Evolutionary conservation across 2,113 vertebrate species (phyloP), one percentile per base, ranked within the genome.

Genomic region (Astatotilapia flaviijosephi): DNA sequence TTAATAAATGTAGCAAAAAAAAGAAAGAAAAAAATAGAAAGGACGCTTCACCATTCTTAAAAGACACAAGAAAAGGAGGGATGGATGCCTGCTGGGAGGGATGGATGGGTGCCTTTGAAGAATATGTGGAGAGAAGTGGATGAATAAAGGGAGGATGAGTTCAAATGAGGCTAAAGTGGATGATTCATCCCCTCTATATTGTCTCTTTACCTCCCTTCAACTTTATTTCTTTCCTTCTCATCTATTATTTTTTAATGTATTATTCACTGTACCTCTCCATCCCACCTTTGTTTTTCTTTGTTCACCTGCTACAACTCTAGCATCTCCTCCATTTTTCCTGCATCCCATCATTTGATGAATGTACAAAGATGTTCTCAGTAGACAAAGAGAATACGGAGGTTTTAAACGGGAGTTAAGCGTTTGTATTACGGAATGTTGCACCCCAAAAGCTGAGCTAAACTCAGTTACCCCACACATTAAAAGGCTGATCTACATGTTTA

Each of bases 1-100:
- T 88, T 88, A 77, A 60, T 83, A 87, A 87, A 89, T 94, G 94
- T 95, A 94, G 93, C 91, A 93, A 91, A 68, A 88, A 83, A 68
- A n/a, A 40, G 11, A 40, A 68, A 65, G 15, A 28, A 81, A 55
- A 55, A 65, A 84, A 45, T 82, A 77, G 65, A 10, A 84, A 83
- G 42, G 23, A 90, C 77, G 65, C 62, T 54, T 26, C 10, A 58
- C 47, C 53, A 82, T 82, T 83, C 28, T 55, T 81, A 26, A 80
- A 77, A 86, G 82, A 73, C 19, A n/a, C 60, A 80, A 86, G 65
- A 80, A 89, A 80, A 56, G 70, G 79, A 73, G 62, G 45, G 73
- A 82, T 62, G n/a, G 84, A 77, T 42, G 19, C 68, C 53, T 65
- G 80, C 83, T 82, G 58, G 75, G 73, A 68, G 79, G 83, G 79